These are phyloP conservation scores for Prosapia bicincta DNA, from an alignment of 2,888 invertebrate genomes.

Conservation along the genomic window DNA sequence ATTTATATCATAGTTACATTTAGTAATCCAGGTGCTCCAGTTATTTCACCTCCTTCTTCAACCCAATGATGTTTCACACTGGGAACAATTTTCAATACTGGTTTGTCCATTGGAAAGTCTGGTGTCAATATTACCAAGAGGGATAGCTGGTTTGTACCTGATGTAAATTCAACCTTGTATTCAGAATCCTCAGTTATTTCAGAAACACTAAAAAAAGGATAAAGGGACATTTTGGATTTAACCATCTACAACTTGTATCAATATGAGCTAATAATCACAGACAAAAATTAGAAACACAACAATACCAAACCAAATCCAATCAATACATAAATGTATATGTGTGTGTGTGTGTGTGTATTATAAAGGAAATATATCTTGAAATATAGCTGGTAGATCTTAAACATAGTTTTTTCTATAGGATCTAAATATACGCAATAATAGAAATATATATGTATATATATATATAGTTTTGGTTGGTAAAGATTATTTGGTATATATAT, in stretches of 20 bases:
- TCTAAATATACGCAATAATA: too few species aligned
- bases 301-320: constrained; percentile 10
- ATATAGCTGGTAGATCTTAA: too few species aligned
- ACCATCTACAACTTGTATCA: neutral
- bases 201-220: constrained; percentile 57
- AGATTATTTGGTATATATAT: too few species aligned
- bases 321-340: too few species aligned
- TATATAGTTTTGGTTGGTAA: too few species aligned
- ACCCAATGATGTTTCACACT: constrained; percentile 69
- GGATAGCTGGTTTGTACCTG: constrained; percentile 61
- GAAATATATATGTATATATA: too few species aligned
- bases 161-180: constrained; percentile 66
- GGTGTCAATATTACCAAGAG: constrained; percentile 62
- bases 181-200: constrained; percentile 68
- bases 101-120: constrained; percentile 74
- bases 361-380: too few species aligned
- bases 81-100: constrained; percentile 64
- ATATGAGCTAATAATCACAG: neutral
- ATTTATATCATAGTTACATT: constrained; percentile 55
- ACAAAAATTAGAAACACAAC: neutral
- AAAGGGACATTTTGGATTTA: neutral
- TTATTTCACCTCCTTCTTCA: constrained; percentile 63
- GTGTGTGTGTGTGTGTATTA: too few species aligned
- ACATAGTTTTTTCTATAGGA: too few species aligned
- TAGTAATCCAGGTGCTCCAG: constrained; percentile 69